These are phyloP conservation scores for Heliconius melpomene DNA, from an alignment of 1,140 invertebrate genomes.

Conservation along the genomic window DNA sequence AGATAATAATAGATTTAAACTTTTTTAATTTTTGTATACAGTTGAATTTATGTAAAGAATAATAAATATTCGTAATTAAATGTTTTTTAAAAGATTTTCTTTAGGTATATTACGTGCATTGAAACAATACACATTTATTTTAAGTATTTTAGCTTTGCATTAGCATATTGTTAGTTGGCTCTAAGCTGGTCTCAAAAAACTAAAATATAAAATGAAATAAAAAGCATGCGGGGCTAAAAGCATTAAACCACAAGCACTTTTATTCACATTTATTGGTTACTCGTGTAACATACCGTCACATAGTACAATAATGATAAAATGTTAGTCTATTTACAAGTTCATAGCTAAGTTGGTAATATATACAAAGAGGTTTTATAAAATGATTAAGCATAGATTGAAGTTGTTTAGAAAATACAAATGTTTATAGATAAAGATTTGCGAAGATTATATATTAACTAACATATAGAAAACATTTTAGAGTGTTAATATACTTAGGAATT, in stretches of 20 bases:
- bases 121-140: too few relatives aligned
- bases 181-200: constrained; percentile 56
- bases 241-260: constrained; percentile 76
- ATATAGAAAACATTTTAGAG: constrained; percentile 21
- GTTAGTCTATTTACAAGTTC: constrained; percentile 39
- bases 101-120: too few relatives aligned
- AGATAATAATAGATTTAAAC: too few relatives aligned
- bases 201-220: constrained; percentile 55
- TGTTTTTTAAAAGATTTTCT: too few relatives aligned
- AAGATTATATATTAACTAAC: constrained; percentile 25
- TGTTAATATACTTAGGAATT: constrained; percentile 17
- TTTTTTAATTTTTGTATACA: too few relatives aligned
- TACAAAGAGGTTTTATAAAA: constrained; percentile 37
- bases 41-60: too few relatives aligned
- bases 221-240: constrained; percentile 78
- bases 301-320: constrained; percentile 59
- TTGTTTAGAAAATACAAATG: constrained; percentile 35
- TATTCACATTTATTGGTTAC: constrained; percentile 79
- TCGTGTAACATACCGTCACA: constrained; percentile 71
- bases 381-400: constrained; percentile 39
- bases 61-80: too few relatives aligned
- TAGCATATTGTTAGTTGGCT: constrained; percentile 41
- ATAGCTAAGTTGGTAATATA: constrained; percentile 32
- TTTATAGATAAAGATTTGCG: constrained; percentile 20
- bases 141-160: constrained; percentile 13